These are phyloP conservation scores for Linyphia triangularis DNA, from an alignment of 2,888 invertebrate species.

Conservation along the genomic window DNA sequence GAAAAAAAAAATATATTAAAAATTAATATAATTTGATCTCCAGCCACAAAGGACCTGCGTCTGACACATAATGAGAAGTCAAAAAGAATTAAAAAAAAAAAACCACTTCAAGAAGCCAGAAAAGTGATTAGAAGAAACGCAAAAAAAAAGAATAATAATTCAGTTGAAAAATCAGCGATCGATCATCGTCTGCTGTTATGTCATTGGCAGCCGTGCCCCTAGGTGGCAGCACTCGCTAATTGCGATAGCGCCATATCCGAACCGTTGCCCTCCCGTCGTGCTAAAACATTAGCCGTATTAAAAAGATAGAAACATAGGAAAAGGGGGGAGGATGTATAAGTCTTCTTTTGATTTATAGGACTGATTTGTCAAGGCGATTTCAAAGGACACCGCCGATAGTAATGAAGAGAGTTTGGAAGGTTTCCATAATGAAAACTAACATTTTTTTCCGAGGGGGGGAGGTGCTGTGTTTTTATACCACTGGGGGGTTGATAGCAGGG, in stretches of 20 bases:
- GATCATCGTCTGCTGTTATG: constrained; percentile 67
- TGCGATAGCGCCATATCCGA: constrained; percentile 61
- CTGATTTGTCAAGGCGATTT: constrained; percentile 71
- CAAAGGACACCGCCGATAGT: constrained; percentile 63
- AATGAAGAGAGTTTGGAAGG: constrained; percentile 69
- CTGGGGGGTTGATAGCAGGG: constrained; percentile 16
- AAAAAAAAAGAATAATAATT: constrained; percentile 54
- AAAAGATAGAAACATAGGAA: constrained; percentile 34
- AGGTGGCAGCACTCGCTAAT: constrained; percentile 69
- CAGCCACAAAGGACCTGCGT: background rate
- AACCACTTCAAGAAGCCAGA: constrained; percentile 11
- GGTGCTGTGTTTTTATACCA: background rate
- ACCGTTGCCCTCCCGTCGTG: background rate
- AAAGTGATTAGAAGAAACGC: constrained; percentile 62
- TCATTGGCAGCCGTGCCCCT: constrained; percentile 72
- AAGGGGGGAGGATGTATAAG: constrained; percentile 7
- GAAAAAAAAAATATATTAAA: constrained; percentile 44
- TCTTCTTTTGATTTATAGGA: constrained; percentile 69
- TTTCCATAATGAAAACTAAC: constrained; percentile 44
- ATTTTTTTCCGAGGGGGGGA: constrained; percentile 28
- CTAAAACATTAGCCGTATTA: constrained; percentile 70
- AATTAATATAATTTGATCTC: constrained; percentile 72
- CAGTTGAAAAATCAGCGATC: constrained; percentile 65
- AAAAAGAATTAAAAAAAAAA: constrained; percentile 44
- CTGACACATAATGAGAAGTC: constrained; percentile 52